Conservation (phyloP, 2,797 vertebrate species). For the Sternotherus odoratus region DNA sequence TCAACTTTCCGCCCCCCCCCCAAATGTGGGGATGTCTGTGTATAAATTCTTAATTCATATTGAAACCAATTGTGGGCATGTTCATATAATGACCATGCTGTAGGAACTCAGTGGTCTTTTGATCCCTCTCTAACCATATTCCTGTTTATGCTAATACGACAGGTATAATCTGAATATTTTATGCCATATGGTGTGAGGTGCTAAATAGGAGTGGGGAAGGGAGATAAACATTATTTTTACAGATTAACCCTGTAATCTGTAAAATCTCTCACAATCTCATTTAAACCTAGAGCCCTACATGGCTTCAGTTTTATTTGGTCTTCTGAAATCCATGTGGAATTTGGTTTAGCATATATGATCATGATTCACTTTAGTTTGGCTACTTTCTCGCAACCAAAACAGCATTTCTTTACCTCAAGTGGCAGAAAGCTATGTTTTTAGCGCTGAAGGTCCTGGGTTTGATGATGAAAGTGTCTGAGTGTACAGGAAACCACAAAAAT, state of each 20-base stretch:
- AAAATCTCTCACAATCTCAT: background rate
- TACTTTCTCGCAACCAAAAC: background rate
- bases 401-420: rapidly evolving
- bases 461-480: background rate
- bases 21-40: background rate
- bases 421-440: background rate
- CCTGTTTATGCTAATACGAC: background rate
- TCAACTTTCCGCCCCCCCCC: background rate
- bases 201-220: background rate
- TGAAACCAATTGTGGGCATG: background rate
- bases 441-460: background rate
- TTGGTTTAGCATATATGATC: background rate
- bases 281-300: background rate
- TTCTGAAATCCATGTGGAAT: background rate
- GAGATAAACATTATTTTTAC: background rate
- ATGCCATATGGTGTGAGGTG: background rate
- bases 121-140: background rate
- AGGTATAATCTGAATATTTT: background rate
- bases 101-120: background rate
- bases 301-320: background rate
- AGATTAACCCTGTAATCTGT: background rate
- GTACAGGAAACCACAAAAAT: background rate
- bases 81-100: background rate
- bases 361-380: background rate
- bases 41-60: background rate